phyloP scores from a whole-genome alignment of 2,113 vertebrate species.

The Heterotilapia buettikoferi region DNA sequence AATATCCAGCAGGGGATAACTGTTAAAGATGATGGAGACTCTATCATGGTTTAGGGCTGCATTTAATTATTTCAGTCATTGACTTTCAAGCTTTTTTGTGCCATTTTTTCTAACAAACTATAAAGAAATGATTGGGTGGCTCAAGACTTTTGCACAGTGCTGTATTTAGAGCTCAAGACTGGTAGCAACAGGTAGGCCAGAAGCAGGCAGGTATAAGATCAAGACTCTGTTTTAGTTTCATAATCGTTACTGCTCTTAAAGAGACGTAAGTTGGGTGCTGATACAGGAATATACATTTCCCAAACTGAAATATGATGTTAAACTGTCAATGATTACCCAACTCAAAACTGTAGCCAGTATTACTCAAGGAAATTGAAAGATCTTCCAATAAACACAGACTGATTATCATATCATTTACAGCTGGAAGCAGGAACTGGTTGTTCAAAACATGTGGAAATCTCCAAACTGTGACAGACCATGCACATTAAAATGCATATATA shows the following conservation, averaged over 20 bases:
- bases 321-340: neutral
- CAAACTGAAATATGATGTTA: neutral
- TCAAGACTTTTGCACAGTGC: neutral
- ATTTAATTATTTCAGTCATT: neutral
- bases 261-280: neutral
- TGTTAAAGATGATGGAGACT: neutral
- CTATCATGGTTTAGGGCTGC: neutral
- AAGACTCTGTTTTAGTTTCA: too few relatives aligned
- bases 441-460: neutral
- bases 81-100: neutral
- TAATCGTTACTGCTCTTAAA: neutral
- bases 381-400: neutral
- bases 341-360: neutral
- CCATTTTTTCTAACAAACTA: neutral
- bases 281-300: neutral
- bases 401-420: neutral
- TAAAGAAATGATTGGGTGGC: neutral
- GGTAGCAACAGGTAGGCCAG: neutral
- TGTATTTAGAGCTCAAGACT: neutral
- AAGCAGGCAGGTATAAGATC: neutral
- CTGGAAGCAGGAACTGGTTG: neutral
- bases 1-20: neutral
- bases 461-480: neutral
- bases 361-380: neutral
- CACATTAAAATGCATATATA: neutral